A percentile compares a stretch with the other conserved stretches of the same genome.
These are phyloP conservation scores for Thalassophryne amazonica DNA, from an alignment of 2,797 vertebrate species.

Conservation along the genomic window DNA sequence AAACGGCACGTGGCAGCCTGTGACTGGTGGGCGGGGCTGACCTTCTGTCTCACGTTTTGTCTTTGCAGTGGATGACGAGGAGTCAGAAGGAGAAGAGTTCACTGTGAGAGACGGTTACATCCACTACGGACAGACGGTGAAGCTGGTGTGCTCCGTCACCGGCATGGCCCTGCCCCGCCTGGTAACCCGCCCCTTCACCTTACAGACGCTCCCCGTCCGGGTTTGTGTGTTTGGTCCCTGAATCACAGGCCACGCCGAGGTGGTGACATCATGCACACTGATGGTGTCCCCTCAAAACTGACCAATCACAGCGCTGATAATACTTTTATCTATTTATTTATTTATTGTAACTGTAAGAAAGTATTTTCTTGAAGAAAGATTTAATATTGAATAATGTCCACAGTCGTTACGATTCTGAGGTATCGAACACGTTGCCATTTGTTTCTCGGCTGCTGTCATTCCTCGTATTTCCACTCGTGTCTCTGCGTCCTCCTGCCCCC, in stretches of 20 bases:
- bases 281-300: no score
- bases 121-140: constrained; percentile 98
- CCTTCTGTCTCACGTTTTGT: constrained; percentile 18
- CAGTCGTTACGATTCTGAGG: no score
- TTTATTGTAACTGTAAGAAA: no score
- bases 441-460: background rate
- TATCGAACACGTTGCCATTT: no score
- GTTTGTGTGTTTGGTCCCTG: no score
- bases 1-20: background rate
- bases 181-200: constrained; percentile 78
- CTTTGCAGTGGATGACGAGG: constrained; percentile 94
- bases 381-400: no score
- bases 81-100: constrained; percentile 98
- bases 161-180: constrained; percentile 98
- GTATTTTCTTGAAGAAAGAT: no score
- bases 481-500: background rate
- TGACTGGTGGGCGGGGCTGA: background rate
- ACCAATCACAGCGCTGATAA: no score
- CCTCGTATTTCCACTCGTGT: background rate
- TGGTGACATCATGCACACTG: no score
- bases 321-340: no score
- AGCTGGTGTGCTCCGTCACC: constrained; percentile 97
- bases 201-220: no score
- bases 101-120: constrained; percentile 98
- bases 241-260: no score